phyloP scores from a whole-genome alignment of 2,113 vertebrate genomes.

The Ceuthmochares aereus region DNA sequence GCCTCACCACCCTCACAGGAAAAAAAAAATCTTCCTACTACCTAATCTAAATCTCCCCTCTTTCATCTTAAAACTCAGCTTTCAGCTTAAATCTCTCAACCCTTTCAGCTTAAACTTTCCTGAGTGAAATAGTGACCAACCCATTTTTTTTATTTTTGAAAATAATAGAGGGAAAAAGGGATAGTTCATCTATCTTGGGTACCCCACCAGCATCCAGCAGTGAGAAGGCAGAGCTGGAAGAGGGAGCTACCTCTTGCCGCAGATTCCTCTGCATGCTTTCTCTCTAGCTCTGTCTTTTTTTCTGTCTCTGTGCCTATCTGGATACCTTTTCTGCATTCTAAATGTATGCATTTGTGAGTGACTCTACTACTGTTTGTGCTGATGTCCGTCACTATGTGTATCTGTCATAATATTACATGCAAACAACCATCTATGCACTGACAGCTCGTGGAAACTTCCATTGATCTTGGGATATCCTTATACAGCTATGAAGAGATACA shows the following conservation, averaged over 20 bases:
- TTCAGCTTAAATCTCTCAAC: no score
- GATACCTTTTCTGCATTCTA: background rate
- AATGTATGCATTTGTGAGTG: background rate
- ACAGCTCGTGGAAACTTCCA: background rate
- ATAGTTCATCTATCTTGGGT: background rate
- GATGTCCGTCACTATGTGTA: background rate
- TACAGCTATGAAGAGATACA: background rate
- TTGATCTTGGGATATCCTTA: background rate
- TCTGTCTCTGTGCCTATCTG: background rate
- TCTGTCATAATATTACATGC: background rate
- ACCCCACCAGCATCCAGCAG: fast-evolving
- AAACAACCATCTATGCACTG: background rate
- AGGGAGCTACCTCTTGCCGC: background rate
- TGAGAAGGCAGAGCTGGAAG: background rate
- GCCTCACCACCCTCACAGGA: no score
- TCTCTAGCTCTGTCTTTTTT: no score
- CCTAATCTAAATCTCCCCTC: no score
- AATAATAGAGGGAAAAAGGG: background rate
- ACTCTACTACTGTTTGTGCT: background rate
- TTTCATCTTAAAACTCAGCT: no score
- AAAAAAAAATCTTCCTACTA: no score
- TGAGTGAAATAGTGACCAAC: background rate
- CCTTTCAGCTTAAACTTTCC: no score
- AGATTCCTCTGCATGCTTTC: background rate
- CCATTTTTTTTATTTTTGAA: fast-evolving